Percentiles rank a stretch among this genome's conserved stretches.
phyloP scores from a whole-genome alignment of 2,797 vertebrate genomes.

The Arnoldichthys spilopterus region DNA sequence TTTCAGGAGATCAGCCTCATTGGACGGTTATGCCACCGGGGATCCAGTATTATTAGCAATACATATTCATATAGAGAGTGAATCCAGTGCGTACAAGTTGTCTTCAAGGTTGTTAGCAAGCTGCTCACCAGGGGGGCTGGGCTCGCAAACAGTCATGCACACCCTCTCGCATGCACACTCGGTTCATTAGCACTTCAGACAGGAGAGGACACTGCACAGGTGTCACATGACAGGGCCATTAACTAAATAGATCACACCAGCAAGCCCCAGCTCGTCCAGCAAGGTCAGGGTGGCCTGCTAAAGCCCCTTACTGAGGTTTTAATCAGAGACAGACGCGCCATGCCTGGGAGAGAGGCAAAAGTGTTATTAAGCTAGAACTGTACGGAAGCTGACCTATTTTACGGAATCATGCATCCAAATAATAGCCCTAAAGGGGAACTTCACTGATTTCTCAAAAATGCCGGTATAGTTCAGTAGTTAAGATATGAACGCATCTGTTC shows the following conservation, averaged over 20 bases:
- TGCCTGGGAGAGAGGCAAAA: not conserved
- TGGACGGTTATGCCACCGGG: not conserved
- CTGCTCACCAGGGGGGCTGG: slow-evolving; percentile 8
- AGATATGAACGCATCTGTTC: too few relatives aligned
- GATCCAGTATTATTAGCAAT: not conserved
- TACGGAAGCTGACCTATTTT: not conserved
- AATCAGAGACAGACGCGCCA: slow-evolving; percentile 2
- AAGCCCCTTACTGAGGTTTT: slow-evolving; percentile 8
- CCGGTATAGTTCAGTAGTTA: too few relatives aligned
- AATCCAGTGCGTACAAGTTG: slow-evolving; percentile 23
- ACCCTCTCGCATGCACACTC: slow-evolving; percentile 71
- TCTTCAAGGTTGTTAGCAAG: slow-evolving; percentile 34
- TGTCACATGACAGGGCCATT: slow-evolving; percentile 86
- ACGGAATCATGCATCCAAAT: not conserved
- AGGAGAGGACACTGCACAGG: slow-evolving; percentile 81
- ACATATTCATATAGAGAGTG: not conserved
- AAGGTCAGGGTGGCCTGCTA: slow-evolving; percentile 74
- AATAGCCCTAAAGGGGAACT: too few relatives aligned
- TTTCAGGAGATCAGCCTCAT: too few relatives aligned
- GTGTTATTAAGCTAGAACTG: not conserved
- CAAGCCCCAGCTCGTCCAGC: slow-evolving; percentile 71
- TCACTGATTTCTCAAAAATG: too few relatives aligned
- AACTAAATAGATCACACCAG: slow-evolving; percentile 82
- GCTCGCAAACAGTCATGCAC: not conserved
- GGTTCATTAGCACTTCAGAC: slow-evolving; percentile 83